A percentile compares a stretch with the other conserved stretches of the same genome.
phyloP scores from a whole-genome alignment of 2,888 invertebrate species.

The Ellobium chinense region DNA sequence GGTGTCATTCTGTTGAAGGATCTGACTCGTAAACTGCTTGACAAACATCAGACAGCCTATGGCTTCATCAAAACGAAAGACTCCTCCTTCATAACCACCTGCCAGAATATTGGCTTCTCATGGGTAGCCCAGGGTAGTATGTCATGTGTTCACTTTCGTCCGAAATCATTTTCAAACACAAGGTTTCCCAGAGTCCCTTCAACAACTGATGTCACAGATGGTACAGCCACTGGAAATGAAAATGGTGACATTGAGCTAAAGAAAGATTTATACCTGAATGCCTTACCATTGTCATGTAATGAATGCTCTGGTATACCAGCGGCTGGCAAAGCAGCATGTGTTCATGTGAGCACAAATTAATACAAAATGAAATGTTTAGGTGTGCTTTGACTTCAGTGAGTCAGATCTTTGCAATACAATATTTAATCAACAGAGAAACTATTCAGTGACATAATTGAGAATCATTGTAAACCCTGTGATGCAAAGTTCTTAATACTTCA shows the following conservation, averaged over 20 bases:
- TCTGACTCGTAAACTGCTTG: conserved; percentile 62
- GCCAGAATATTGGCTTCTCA: conserved; percentile 66
- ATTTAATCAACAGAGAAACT: too few species aligned
- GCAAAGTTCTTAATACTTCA: too few species aligned
- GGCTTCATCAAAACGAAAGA: conserved; percentile 69
- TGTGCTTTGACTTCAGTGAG: too few species aligned
- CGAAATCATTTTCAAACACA: conserved; percentile 11
- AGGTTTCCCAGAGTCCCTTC: conserved; percentile 1
- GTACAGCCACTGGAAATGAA: neutral
- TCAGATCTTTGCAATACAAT: too few species aligned
- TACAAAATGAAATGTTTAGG: too few species aligned
- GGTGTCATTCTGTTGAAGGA: conserved; percentile 67
- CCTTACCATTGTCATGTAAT: conserved; percentile 50
- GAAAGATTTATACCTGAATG: conserved; percentile 46
- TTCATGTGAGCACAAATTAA: conserved; percentile 39
- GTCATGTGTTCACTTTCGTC: conserved; percentile 64
- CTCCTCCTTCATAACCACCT: conserved; percentile 61
- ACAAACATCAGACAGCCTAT: conserved; percentile 64
- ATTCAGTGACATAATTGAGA: too few species aligned
- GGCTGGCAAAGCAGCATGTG: conserved; percentile 5
- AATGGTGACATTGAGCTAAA: neutral
- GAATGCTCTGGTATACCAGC: conserved; percentile 47
- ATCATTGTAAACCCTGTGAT: too few species aligned
- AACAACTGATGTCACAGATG: neutral
- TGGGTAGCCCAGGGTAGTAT: conserved; percentile 73